A percentile compares a stretch with the other conserved stretches of the same genome.
Conservation (phyloP, 2,888 invertebrate genomes). For the Pseudanteris insignis region DNA sequence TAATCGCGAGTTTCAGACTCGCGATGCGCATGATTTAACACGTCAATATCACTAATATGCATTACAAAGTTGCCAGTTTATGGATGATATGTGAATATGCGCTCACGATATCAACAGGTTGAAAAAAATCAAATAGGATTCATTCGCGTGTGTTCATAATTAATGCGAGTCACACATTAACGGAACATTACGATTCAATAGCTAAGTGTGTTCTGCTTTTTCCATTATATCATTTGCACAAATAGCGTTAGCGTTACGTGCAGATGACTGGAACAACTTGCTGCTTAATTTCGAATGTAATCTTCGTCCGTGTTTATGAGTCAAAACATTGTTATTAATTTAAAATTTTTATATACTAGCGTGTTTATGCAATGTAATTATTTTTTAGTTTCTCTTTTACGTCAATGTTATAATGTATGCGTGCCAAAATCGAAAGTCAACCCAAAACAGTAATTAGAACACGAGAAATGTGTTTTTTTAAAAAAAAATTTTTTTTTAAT, state of each 20-base stretch:
- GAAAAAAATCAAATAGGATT: slow-evolving; percentile 19
- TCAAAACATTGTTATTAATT: too few relatives aligned
- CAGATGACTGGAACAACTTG: too few relatives aligned
- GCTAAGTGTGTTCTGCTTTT: slow-evolving; percentile 1
- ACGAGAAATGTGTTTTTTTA: too few relatives aligned
- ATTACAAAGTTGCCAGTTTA: slow-evolving; percentile 19
- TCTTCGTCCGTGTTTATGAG: too few relatives aligned
- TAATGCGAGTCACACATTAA: slow-evolving; percentile 16
- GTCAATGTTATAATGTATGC: too few relatives aligned
- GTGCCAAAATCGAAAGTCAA: too few relatives aligned
- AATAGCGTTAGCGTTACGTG: neutral
- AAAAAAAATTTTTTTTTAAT: too few relatives aligned
- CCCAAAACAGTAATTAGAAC: too few relatives aligned
- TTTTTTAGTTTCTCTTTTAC: too few relatives aligned
- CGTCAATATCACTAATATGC: slow-evolving; percentile 19
- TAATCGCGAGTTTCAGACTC: slow-evolving; percentile 19
- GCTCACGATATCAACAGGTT: slow-evolving; percentile 25
- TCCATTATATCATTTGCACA: slow-evolving; percentile 1
- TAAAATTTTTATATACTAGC: too few relatives aligned
- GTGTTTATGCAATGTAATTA: too few relatives aligned
- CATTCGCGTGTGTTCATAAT: slow-evolving; percentile 19
- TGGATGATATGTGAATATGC: slow-evolving; percentile 24
- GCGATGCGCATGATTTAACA: slow-evolving; percentile 24
- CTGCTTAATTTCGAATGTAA: too few relatives aligned
- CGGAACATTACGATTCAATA: slow-evolving; percentile 13